Base-by-base conservation (phyloP, 1,140 invertebrate species). In the Calliopsis andreniformis region DNA sequence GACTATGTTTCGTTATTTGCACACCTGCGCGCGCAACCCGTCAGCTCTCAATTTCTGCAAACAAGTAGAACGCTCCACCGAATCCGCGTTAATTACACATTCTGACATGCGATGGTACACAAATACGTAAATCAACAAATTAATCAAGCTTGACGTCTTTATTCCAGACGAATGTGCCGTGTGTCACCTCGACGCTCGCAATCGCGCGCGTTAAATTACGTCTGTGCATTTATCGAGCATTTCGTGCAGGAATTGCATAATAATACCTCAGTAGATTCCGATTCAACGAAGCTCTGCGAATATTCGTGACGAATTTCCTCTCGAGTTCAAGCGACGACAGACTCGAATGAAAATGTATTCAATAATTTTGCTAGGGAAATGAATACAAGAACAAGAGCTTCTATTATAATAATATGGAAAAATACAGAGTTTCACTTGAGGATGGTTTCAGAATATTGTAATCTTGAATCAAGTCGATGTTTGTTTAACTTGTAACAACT, bases 391-490 rank as follows among this genome's bases (percentile, higher is more conserved):
- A 51, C 28, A 23, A 63, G 7, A 45, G n/a, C 10, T 30, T 63
- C 45, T 32, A 71, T 62, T 39, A 3, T 5, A 30, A 32, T 43
- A 45, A 51, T 51, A 53, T 16, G 35, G 61, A 73, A 55, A 73
- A 73, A 14, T 73, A 66, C 45, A 42, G 25, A 55, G 59, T 64
- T 64, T 64, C 47, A 53, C 39, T 39, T 10, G 35, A 49, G 39
- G 23, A 12, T 42, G 16, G 8, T 66, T 66, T 66, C 49, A 18
- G 10, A 32, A n/a, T n/a, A 43, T 66, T 16, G 47, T 55, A 2
- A 16, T 32, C n/a, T 53, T 6, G 8, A 12, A 7, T 16, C 23
- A 35, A 14, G 32, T 20, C 32, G 30, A 25, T 55, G 39, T 73
- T 73, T 72, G 47, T 66, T 72, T 43, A 55, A 72, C 25, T 23